Evolutionary conservation across 2,113 vertebrate genomes (phyloP).

Genomic region (Ammodytes dubius): DNA sequence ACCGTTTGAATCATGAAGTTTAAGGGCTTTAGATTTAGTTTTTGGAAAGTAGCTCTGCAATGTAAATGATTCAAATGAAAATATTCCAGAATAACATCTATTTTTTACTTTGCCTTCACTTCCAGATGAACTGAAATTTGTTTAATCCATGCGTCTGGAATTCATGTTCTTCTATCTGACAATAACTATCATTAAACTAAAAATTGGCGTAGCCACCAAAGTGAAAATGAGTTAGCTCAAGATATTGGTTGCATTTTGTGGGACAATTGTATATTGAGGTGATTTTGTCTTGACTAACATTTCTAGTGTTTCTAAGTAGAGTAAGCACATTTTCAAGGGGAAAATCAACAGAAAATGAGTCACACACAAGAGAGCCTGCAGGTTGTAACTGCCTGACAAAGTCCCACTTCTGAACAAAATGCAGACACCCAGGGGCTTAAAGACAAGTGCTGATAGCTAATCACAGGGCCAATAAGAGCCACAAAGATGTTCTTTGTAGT

Average conservation of each 20-base stretch:
- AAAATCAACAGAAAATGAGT: not conserved
- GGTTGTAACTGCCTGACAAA: constrained; percentile 13
- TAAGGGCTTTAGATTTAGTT: not conserved
- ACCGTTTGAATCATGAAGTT: not conserved
- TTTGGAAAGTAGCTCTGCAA: not conserved
- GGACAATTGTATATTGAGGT: not conserved
- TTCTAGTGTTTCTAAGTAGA: not conserved
- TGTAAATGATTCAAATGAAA: not conserved
- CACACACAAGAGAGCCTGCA: not conserved
- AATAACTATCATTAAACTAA: no score
- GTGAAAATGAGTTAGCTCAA: not conserved
- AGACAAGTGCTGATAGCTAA: constrained; percentile 50
- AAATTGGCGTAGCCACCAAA: not conserved
- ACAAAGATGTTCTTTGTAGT: constrained; percentile 19
- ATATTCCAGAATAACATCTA: not conserved
- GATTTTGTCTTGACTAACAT: not conserved
- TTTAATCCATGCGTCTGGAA: no score
- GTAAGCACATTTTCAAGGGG: not conserved
- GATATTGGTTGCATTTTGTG: not conserved
- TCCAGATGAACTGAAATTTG: not conserved
- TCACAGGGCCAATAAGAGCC: constrained; percentile 8
- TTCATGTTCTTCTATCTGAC: no score
- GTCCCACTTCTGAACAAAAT: constrained; percentile 38
- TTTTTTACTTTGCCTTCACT: not conserved
- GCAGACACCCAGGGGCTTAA: constrained; percentile 20